Evolutionary conservation across 2,797 vertebrate genomes (phyloP).

Genomic region (Acanthurus lineatus): DNA sequence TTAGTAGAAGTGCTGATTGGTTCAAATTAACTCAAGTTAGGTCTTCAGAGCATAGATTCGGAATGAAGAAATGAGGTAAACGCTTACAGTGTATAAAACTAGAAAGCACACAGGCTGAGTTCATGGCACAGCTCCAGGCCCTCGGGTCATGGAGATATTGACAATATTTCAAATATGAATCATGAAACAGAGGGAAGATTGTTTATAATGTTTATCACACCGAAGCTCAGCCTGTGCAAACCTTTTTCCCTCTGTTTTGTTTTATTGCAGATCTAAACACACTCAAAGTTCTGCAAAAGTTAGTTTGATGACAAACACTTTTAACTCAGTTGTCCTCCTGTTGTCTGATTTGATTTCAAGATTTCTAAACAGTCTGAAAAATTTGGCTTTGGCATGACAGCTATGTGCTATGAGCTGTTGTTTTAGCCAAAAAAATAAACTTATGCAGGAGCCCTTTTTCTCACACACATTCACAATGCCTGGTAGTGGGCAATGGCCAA

Average conservation of each 20-base stretch:
- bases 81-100: background rate
- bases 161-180: conserved; percentile 21
- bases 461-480: no score
- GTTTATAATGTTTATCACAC: background rate
- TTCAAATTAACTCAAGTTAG: background rate
- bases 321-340: background rate
- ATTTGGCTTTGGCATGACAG: no score
- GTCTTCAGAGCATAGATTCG: background rate
- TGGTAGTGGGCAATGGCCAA: no score
- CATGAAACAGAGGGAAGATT: background rate
- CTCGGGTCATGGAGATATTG: conserved; percentile 1
- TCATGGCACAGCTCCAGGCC: background rate
- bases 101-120: conserved; percentile 1
- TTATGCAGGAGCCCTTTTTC: no score
- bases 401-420: no score
- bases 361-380: no score
- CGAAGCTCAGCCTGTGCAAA: background rate
- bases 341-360: background rate
- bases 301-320: background rate
- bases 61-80: conserved; percentile 1
- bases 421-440: no score
- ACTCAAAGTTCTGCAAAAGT: no score
- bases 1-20: background rate
- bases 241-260: background rate
- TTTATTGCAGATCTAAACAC: background rate